A percentile compares a stretch with the other conserved stretches of the same genome.
These are phyloP conservation scores for Clupea harengus DNA, from an alignment of 2,113 vertebrate genomes.

Conservation along the genomic window DNA sequence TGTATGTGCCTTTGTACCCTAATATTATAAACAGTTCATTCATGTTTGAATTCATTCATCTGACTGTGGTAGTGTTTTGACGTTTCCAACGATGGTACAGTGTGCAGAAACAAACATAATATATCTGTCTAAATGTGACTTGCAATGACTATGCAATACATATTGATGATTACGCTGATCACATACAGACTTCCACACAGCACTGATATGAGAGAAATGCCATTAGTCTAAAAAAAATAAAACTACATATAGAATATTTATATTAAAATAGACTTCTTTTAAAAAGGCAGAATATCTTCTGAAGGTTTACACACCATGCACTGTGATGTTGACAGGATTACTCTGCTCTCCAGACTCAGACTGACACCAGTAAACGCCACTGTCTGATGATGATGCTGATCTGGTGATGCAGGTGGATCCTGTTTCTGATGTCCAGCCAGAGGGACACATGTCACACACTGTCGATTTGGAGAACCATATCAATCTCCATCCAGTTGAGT, in stretches of 20 bases:
- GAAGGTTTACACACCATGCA: neutral
- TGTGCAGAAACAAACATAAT: no score
- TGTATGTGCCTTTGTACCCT: no score
- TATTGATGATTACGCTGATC: no score
- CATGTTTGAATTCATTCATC: no score
- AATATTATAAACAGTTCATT: no score
- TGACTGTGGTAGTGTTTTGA: no score
- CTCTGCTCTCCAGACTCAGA: conserved; percentile 10
- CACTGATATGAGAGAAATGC: no score
- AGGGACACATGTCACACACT: neutral
- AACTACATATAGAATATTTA: neutral
- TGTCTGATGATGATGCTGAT: neutral
- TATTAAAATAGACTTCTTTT: neutral
- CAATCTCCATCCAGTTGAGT: conserved; percentile 19
- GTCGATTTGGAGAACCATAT: conserved; percentile 11
- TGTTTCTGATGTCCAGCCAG: neutral
- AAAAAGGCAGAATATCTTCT: neutral
- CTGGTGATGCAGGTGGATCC: neutral
- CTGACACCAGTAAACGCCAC: conserved; percentile 11
- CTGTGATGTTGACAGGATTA: conserved; percentile 5
- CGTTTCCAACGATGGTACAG: no score
- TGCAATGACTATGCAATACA: no score
- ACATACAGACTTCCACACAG: no score
- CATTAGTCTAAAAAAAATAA: no score
- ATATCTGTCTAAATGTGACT: no score